phyloP scores from a whole-genome alignment of 1,140 invertebrate genomes.

The Drosophila teissieri region DNA sequence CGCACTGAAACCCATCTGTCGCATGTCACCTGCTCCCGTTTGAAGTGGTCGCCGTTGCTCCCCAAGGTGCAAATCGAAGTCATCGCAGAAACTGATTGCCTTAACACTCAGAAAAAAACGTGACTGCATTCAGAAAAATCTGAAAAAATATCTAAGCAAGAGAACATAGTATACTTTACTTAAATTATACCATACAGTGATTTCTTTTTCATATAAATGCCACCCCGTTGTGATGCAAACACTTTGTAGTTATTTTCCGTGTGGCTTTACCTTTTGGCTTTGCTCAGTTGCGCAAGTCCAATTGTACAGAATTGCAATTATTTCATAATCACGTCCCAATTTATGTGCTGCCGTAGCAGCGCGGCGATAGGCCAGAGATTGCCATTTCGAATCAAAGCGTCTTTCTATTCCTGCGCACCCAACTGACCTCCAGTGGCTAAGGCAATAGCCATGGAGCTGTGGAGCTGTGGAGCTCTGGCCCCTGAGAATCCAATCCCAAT shows the following conservation, averaged over 20 bases:
- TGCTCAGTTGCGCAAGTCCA: slow-evolving; percentile 60
- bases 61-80: slow-evolving; percentile 57
- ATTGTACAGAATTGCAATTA: slow-evolving; percentile 74
- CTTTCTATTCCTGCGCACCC: slow-evolving; percentile 73
- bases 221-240: not conserved
- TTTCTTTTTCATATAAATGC: not conserved
- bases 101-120: slow-evolving; percentile 12
- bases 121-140: not conserved
- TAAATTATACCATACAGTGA: not conserved
- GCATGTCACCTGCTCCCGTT: slow-evolving; percentile 58
- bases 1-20: slow-evolving; percentile 37
- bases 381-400: slow-evolving; percentile 77
- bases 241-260: not conserved
- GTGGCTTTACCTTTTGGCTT: slow-evolving; percentile 26
- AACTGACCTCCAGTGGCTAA: slow-evolving; percentile 61
- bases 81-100: slow-evolving; percentile 35
- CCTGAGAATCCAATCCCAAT: slow-evolving; percentile 71
- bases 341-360: slow-evolving; percentile 58
- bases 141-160: not conserved
- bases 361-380: slow-evolving; percentile 43
- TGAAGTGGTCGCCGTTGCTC: slow-evolving; percentile 44
- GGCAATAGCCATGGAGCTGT: not conserved
- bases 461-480: not conserved
- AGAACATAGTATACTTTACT: too few relatives aligned
- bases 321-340: slow-evolving; percentile 82